These are phyloP conservation scores for Cossypha niveicapilla DNA, from an alignment of 2,797 vertebrate genomes.

Conservation along the genomic window DNA sequence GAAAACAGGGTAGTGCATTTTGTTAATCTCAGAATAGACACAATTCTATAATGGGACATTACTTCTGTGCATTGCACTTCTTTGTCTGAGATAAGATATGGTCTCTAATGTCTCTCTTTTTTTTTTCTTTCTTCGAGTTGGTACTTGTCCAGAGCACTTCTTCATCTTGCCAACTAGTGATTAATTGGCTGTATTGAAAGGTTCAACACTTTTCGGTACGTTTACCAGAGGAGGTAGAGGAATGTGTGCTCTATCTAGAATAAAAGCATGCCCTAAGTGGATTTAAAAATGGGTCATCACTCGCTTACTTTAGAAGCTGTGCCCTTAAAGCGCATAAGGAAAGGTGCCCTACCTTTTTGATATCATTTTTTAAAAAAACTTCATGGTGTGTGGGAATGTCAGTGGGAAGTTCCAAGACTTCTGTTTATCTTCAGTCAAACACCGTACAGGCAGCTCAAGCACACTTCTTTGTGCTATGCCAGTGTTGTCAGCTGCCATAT, in stretches of 20 bases:
- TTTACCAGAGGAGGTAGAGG: slow-evolving; percentile 48
- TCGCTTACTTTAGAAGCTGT: slow-evolving; percentile 5
- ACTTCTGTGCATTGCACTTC: slow-evolving; percentile 48
- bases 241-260: slow-evolving; percentile 17
- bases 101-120: not conserved
- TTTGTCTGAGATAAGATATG: slow-evolving; percentile 50
- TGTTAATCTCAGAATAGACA: not conserved
- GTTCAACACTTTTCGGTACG: slow-evolving; percentile 46
- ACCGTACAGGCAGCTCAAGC: not conserved
- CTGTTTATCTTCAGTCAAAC: slow-evolving; percentile 12
- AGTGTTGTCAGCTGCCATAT: not conserved
- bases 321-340: not conserved
- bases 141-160: slow-evolving; percentile 47
- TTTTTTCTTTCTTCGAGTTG: not conserved
- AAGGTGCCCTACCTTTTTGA: slow-evolving; percentile 1
- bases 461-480: not conserved
- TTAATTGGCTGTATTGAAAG: slow-evolving; percentile 60
- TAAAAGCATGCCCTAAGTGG: slow-evolving; percentile 21
- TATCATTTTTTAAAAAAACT: not conserved
- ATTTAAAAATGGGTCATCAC: slow-evolving; percentile 51
- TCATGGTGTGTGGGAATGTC: not conserved
- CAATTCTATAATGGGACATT: slow-evolving; percentile 41
- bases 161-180: slow-evolving; percentile 66
- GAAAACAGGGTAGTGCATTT: not conserved
- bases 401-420: not conserved